Base-by-base conservation (phyloP, 64 coral and sea anemone genomes). In the Stylophora pistillata region DNA sequence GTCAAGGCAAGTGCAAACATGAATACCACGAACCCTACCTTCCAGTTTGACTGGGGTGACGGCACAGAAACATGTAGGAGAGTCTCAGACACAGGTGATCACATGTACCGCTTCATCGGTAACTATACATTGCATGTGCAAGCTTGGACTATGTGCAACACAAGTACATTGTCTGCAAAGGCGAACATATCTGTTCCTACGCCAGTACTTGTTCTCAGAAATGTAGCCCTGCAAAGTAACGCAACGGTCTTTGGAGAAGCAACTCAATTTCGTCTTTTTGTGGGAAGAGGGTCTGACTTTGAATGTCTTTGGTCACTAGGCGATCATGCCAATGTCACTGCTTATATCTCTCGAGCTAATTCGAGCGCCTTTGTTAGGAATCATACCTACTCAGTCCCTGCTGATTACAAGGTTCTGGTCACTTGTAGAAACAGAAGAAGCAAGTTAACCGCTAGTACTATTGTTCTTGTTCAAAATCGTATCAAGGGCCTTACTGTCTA, bases 11-110 rank as follows among this genome's bases (percentile, higher is more conserved):
- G 55, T 26, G 74, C 63, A 17, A 81, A 78, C 20, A 18, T 79
- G 9, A 83, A 76, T 26, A 54, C 64, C 18, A 72, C 55, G 3
- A 77, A 90, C 21, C 65, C 61, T 53, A 27, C 23, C 26, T 94
- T 86, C 71, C 56, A 55, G 15, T 94, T 90, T 18, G 55, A 94
- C 75, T 94, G 89, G 56, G 88, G 92, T 7, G 88, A 94, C 73
- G 87, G 88, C 3, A 78, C 33, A 0, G 53, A 16, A 10, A 72
- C 53, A 20, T 47, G 71, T 58, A 41, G 71, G 28, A 59, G 56
- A 28, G 37, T 37, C 21, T 34, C 17, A 65, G 74, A 71, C 52
- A 63, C 63, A n/a, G 87, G 74, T 17, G 1, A 18, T 18, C 87
- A 86, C 70, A 63, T 85, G 56, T 94, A 94, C 30, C 64, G 18